Base-by-base conservation (phyloP, 2,888 invertebrate genomes). In the Drosophila mercatorum region DNA sequence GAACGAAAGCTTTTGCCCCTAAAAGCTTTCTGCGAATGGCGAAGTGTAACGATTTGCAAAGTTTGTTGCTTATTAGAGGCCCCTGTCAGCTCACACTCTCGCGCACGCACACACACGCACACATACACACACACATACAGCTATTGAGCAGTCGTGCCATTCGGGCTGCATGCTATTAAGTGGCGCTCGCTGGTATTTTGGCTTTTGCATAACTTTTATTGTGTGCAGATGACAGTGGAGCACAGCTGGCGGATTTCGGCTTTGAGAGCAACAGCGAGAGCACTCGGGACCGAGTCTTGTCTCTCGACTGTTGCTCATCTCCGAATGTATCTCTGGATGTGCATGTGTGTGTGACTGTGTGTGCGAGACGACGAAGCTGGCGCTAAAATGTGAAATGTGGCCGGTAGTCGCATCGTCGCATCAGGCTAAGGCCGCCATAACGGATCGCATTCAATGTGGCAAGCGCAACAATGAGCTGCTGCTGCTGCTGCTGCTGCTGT, bases 381-480 rank as follows among this genome's bases (percentile, higher is more conserved):
- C 77, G 75, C 73, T 71, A 72, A 86, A 85, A 82, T 81, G 86
- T 90, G 88, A 86, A 85, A 78, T 79, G 83, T 90, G 90, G 89
- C 90, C 87, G 90, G 90, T 89, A 87, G 87, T 88, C 84, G 89
- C 84, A 85, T 85, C 88, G 90, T 81, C 84, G 84, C 84, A 85
- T 85, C 88, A 83, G 86, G 81, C 90, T 81, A 83, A 88, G 86
- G 86, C 86, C 86, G 85, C 86, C 88, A 89, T 87, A 87, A 87
- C 86, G 90, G 89, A 89, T 84, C 85, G 89, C 90, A 90, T 88
- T 88, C 87, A 88, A 90, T 88, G 90, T 89, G 90, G 87, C 84
- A 90, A 90, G 87, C 87, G 87, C 90, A 88, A 88, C 87, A 88
- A 88, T 88, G 87, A 88, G 80, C 80, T 89, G 71, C 78, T 70